Evolutionary conservation across 2,113 vertebrate species (phyloP).

Genomic region (Lampris megalopsis): DNA sequence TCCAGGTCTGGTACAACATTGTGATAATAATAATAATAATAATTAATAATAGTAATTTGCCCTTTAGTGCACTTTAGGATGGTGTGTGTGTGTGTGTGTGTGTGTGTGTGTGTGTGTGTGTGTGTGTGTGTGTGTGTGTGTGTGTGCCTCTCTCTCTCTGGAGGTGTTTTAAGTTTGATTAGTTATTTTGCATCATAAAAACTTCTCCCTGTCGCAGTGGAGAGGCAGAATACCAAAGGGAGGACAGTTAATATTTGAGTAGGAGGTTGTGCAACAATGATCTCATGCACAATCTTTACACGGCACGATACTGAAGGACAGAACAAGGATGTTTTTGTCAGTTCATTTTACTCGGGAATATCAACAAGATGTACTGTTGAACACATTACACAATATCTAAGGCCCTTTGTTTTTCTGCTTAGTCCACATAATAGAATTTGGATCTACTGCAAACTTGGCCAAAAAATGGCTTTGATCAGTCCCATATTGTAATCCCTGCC

Average conservation of each 20-base stretch:
- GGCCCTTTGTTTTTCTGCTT: neutral
- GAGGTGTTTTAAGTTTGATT: too few species aligned
- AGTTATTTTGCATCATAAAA: neutral
- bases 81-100: too few species aligned
- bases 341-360: neutral
- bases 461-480: conserved; percentile 63
- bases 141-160: too few species aligned
- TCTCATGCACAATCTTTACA: conserved; percentile 16
- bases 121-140: too few species aligned
- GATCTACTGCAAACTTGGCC: conserved; percentile 59
- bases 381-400: conserved; percentile 9
- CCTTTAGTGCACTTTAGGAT: too few species aligned
- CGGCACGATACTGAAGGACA: conserved; percentile 23
- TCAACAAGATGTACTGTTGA: conserved; percentile 52
- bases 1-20: too few species aligned
- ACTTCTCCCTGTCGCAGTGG: conserved; percentile 43
- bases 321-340: conserved; percentile 45
- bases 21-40: too few species aligned
- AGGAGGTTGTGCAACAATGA: conserved; percentile 20
- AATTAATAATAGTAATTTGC: too few species aligned
- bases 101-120: too few species aligned
- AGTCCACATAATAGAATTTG: conserved; percentile 25
- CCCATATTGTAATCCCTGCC: conserved; percentile 54
- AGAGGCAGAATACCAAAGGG: conserved; percentile 35
- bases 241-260: neutral